These are phyloP conservation scores for Pogonocherus hispidulus DNA, from an alignment of 2,888 invertebrate genomes.

Conservation along the genomic window DNA sequence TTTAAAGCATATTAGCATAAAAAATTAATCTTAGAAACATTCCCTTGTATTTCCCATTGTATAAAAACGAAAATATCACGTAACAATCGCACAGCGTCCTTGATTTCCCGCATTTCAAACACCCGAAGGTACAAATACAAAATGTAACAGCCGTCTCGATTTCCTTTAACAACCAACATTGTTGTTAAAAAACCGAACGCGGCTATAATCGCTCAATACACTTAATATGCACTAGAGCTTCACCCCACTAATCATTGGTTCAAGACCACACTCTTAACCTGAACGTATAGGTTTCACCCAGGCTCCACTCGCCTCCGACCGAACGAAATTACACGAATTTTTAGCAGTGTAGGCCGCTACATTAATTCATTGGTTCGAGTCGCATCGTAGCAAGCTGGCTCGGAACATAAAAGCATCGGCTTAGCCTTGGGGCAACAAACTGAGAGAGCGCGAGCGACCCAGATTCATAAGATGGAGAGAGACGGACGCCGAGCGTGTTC, in stretches of 20 bases:
- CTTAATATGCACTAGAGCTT: slow-evolving; percentile 52
- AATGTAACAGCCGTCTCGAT: too few relatives aligned
- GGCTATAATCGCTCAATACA: slow-evolving; percentile 51
- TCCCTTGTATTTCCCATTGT: too few relatives aligned
- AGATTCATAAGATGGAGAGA: not conserved
- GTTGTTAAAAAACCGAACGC: slow-evolving; percentile 20
- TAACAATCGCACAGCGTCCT: too few relatives aligned
- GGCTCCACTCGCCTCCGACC: not conserved
- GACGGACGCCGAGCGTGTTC: not conserved
- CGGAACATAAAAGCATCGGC: slow-evolving; percentile 58
- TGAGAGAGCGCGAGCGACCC: slow-evolving; percentile 34
- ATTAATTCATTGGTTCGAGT: slow-evolving; percentile 62
- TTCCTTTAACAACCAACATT: not conserved
- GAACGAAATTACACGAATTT: slow-evolving; percentile 36
- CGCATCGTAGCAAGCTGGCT: slow-evolving; percentile 59
- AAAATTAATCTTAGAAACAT: too few relatives aligned
- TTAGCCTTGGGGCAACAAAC: slow-evolving; percentile 55
- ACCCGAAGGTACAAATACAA: too few relatives aligned
- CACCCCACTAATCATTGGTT: slow-evolving; percentile 60
- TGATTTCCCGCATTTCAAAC: too few relatives aligned
- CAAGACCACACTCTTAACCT: slow-evolving; percentile 52
- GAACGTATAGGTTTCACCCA: slow-evolving; percentile 28
- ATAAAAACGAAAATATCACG: too few relatives aligned
- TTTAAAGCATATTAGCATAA: too few relatives aligned
- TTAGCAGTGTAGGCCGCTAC: slow-evolving; percentile 57